Conservation (phyloP, 2,113 vertebrate species). For the Calyptomena viridis region DNA sequence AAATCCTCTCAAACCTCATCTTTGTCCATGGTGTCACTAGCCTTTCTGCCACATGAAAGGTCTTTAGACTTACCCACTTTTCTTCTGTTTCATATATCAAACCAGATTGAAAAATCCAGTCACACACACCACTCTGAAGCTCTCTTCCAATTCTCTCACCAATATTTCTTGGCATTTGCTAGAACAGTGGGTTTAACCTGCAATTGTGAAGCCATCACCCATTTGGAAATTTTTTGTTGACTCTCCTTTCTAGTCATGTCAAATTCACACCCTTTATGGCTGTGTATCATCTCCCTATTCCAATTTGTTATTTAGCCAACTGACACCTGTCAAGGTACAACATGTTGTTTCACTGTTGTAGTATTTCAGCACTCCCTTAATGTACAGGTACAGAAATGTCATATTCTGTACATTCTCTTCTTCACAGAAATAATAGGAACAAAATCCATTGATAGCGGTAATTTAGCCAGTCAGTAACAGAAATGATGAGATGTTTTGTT, state of each 20-base stretch:
- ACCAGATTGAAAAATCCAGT: background rate
- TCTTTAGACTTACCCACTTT: background rate
- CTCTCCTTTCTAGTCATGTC: background rate
- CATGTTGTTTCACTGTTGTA: accelerated
- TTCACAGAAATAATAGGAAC: background rate
- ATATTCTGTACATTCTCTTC: background rate
- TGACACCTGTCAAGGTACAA: background rate
- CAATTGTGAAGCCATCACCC: background rate
- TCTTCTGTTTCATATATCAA: background rate
- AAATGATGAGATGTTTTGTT: background rate
- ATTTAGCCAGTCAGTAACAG: background rate
- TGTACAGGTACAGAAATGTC: background rate
- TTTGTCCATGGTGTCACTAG: background rate
- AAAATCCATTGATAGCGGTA: background rate
- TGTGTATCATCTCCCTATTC: background rate
- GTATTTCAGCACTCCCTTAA: background rate
- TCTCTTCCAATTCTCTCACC: background rate
- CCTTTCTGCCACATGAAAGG: background rate
- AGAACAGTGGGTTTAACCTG: background rate
- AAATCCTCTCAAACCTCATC: background rate
- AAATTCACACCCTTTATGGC: background rate
- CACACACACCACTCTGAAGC: background rate
- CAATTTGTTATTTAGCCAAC: background rate
- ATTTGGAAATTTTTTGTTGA: background rate
- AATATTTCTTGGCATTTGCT: background rate